These are phyloP conservation scores for Abrostola triplasia DNA, from an alignment of 2,888 invertebrate genomes.

Conservation along the genomic window DNA sequence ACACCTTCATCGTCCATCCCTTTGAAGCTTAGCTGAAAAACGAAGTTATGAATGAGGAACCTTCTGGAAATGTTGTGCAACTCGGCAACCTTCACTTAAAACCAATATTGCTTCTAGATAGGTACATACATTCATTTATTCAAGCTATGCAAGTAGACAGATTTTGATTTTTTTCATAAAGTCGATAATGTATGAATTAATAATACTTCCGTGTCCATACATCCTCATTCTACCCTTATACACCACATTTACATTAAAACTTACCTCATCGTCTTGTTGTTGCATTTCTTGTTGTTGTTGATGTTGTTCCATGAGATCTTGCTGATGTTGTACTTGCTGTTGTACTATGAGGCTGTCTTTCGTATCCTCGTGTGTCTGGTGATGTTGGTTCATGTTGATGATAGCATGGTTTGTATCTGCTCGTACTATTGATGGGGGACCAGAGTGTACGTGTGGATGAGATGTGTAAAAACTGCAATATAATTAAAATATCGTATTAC, in stretches of 20 bases:
- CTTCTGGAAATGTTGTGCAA: neutral
- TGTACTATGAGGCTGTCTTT: constrained; percentile 85
- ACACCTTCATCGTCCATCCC: constrained; percentile 87
- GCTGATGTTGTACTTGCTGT: constrained; percentile 84
- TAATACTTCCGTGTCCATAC: too few relatives aligned
- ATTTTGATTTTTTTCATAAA: too few relatives aligned
- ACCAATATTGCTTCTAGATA: too few relatives aligned
- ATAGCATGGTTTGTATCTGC: constrained; percentile 82
- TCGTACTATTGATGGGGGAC: constrained; percentile 82
- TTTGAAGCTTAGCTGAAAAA: constrained; percentile 82
- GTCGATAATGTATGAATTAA: too few relatives aligned
- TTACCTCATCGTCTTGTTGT: constrained; percentile 84
- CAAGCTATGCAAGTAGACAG: too few relatives aligned
- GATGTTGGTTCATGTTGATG: constrained; percentile 84
- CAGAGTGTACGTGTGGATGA: constrained; percentile 83
- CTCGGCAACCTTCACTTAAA: too few relatives aligned
- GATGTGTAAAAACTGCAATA: constrained; percentile 83
- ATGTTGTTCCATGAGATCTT: constrained; percentile 85
- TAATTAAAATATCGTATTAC: constrained; percentile 13
- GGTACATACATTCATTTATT: too few relatives aligned
- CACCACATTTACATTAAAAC: neutral
- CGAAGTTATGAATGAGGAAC: neutral
- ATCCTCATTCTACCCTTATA: too few relatives aligned
- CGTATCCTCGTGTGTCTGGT: constrained; percentile 78
- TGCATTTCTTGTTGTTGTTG: constrained; percentile 83